Percentiles rank a stretch among this genome's conserved stretches.
phyloP scores from a whole-genome alignment of 2,797 vertebrate species.

The Manis pentadactyla region DNA sequence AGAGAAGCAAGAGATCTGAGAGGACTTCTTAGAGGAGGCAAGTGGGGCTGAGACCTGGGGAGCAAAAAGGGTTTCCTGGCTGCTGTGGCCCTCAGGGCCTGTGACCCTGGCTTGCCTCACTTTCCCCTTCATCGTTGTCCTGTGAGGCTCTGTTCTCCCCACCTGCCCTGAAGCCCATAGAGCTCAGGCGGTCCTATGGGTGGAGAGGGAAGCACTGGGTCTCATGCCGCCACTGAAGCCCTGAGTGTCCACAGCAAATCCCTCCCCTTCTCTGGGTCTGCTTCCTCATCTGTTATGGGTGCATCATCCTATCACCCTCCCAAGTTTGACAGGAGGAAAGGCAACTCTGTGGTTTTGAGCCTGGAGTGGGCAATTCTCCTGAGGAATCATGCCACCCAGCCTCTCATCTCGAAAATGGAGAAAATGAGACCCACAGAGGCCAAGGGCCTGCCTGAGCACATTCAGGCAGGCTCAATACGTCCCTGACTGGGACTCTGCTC shows the following conservation, averaged over 20 bases:
- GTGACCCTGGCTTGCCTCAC: not conserved
- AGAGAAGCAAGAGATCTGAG: not conserved
- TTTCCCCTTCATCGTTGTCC: not conserved
- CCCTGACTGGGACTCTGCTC: not conserved
- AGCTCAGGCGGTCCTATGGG: not conserved
- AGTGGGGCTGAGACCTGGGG: not conserved
- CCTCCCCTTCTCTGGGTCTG: not conserved
- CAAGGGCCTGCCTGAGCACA: too few species aligned
- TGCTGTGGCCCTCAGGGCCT: not conserved
- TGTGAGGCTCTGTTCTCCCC: not conserved
- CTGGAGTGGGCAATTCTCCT: not conserved
- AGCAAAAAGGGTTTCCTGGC: not conserved
- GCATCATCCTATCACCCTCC: not conserved
- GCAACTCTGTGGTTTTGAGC: not conserved
- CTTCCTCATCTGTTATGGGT: not conserved
- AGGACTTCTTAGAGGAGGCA: not conserved
- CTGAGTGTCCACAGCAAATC: not conserved
- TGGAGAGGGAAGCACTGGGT: not conserved
- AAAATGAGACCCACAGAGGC: not conserved
- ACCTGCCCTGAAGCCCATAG: not conserved
- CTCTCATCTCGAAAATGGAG: not conserved
- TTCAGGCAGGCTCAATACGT: too few species aligned
- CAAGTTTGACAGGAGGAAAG: not conserved
- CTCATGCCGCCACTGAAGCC: not conserved
- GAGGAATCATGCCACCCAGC: not conserved